Evolutionary conservation across 2,888 invertebrate species (phyloP).

Genomic region (Siphonodentalium dalli): DNA sequence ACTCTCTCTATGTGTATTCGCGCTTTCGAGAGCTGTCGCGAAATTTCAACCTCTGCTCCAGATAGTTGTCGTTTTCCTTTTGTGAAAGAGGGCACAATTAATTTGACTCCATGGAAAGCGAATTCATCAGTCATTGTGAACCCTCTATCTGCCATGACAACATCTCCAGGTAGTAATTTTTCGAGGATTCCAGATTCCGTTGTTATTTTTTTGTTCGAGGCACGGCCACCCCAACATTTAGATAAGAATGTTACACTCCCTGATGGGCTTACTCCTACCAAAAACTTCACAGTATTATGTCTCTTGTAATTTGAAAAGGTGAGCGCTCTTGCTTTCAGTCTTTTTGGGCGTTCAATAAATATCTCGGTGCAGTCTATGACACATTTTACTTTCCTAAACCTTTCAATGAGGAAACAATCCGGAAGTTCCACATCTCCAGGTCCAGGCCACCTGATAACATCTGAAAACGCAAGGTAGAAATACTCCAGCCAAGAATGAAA

Average conservation of each 20-base stretch:
- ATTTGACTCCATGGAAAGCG: background rate
- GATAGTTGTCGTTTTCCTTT: slow-evolving; percentile 5
- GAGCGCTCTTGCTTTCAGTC: slow-evolving; percentile 1
- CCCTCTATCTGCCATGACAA: slow-evolving; percentile 7
- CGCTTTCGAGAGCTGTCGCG: background rate
- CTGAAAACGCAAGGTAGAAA: background rate
- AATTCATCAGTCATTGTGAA: slow-evolving; percentile 5
- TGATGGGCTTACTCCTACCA: slow-evolving; percentile 1
- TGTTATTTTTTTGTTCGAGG: background rate
- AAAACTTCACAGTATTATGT: slow-evolving; percentile 5
- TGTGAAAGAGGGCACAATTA: slow-evolving; percentile 3
- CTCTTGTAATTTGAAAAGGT: slow-evolving; percentile 5
- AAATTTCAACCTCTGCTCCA: background rate
- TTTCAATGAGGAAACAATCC: background rate
- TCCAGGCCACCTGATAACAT: background rate
- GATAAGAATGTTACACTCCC: background rate
- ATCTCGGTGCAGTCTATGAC: slow-evolving; percentile 2
- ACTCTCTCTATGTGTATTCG: slow-evolving; percentile 7
- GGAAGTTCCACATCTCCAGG: background rate
- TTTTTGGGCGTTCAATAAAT: slow-evolving; percentile 1
- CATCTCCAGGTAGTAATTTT: slow-evolving; percentile 2
- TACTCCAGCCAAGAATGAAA: background rate
- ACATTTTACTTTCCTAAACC: background rate
- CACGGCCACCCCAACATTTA: slow-evolving; percentile 11
- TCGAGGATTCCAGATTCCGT: background rate